Base-by-base conservation (phyloP, 2,888 invertebrate species). In the Oscheius sp. region DNA sequence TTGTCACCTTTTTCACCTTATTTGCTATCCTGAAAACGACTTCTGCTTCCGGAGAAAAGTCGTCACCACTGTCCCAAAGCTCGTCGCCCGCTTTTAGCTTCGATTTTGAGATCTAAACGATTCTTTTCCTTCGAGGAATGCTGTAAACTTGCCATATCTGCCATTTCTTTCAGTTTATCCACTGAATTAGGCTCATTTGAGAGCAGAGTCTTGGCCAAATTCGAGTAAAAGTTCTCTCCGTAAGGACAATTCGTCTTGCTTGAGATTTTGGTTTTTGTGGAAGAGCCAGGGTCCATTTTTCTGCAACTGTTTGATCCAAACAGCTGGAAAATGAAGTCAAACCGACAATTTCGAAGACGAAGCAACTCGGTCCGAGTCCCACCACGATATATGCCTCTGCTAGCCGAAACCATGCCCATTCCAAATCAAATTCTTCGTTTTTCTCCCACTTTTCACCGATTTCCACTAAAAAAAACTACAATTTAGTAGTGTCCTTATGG, bases 401-500 rank as follows among this genome's bases (percentile, higher is more conserved):
- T 2, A 1, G 9, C 5, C 5, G 48, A 63, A 29, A 10, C 47
- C 47, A 50, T 29, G 29, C 29, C 3, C 42, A 42, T 21, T n/a
- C 29, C 29, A 9, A n/a, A 48, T 63, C 48, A 48, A 48, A 63
- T 21, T 33, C n/a, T 48, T 29, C n/a, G 9, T 63, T 29, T 47
- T 48, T 21, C 2, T 5, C n/a, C 48, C 29, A 13, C 2, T 21
- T 29, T 48, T 48, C 4, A 48, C 48, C 21, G 1, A 11, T 63
- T 63, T 63, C 2, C 11, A 3, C 48, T 32, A 11, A 1, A 13
- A 29, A 21, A 42, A 42, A 42, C 42, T 3, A 7, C 11, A 21
- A 29, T 50, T 11, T 47, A 21, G 21, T 5, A 11, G 13, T 62
- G 21, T 21, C 21, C 29, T 29, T 10, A 88, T 88, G 88, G 88